Evolutionary conservation across 37 sponge, comb jelly and placozoan species (phyloP).

Genomic region (Tethya wilhelma): DNA sequence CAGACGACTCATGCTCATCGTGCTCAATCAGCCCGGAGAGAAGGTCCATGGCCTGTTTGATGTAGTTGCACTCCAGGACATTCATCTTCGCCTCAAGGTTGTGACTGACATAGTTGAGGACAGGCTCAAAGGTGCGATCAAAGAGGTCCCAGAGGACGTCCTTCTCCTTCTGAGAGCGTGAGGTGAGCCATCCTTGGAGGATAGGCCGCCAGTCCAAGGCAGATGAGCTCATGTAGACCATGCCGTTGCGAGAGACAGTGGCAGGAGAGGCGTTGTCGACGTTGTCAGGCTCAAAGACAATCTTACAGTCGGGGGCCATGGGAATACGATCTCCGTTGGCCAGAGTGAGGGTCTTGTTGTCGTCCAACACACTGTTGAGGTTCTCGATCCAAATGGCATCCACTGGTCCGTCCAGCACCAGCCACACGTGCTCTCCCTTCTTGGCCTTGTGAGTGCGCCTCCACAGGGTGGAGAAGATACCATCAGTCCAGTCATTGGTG

Average conservation of each 20-base stretch:
- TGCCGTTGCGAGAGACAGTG: slow-evolving; percentile 95
- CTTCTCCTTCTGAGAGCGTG: slow-evolving; percentile 61
- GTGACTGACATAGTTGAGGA: slow-evolving; percentile 68
- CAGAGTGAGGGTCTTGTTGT: slow-evolving; percentile 97
- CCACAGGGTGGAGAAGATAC: slow-evolving; percentile 98
- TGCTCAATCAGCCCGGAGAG: slow-evolving; percentile 82
- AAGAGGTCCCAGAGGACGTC: slow-evolving; percentile 70
- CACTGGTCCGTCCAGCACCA: slow-evolving; percentile 97
- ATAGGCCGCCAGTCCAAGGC: slow-evolving; percentile 97
- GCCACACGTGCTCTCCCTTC: slow-evolving; percentile 97
- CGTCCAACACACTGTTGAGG: slow-evolving; percentile 97
- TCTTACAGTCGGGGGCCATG: slow-evolving; percentile 95
- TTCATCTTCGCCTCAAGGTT: slow-evolving; percentile 90
- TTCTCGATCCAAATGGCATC: slow-evolving; percentile 99
- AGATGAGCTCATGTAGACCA: slow-evolving; percentile 98
- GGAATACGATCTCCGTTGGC: slow-evolving; percentile 98
- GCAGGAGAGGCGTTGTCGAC: slow-evolving; percentile 99
- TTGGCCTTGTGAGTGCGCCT: slow-evolving; percentile 92
- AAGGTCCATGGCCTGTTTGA: slow-evolving; percentile 88
- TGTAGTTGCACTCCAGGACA: slow-evolving; percentile 94
- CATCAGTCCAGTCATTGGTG: slow-evolving; percentile 99
- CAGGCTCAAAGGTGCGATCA: slow-evolving; percentile 76
- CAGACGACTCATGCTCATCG: slow-evolving; percentile 36
- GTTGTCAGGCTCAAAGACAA: slow-evolving; percentile 98
- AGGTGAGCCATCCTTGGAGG: slow-evolving; percentile 89